Conservation (phyloP, 1,140 invertebrate genomes). For the Trichonephila inaurata region DNA sequence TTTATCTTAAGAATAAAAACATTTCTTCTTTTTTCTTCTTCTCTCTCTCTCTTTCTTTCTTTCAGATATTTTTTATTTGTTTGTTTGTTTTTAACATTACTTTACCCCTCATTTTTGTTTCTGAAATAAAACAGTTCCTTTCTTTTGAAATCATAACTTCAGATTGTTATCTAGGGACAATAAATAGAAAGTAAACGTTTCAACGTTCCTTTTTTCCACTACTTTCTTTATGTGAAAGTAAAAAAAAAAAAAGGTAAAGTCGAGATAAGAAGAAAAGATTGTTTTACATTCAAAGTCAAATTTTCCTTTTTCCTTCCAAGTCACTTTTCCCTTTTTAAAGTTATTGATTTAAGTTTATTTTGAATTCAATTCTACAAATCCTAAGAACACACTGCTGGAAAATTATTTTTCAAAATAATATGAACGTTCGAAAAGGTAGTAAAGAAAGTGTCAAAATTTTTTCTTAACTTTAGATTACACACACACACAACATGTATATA, state of each 20-base stretch:
- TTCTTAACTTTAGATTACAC: too few species aligned
- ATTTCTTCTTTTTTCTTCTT: not conserved
- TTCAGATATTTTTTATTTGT: not conserved
- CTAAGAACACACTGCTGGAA: too few species aligned
- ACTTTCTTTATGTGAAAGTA: not conserved
- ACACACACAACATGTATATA: too few species aligned
- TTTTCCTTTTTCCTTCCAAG: too few species aligned
- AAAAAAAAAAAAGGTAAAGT: not conserved
- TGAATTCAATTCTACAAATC: too few species aligned
- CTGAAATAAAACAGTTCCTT: not conserved
- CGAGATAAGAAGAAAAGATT: too few species aligned
- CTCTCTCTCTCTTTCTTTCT: not conserved
- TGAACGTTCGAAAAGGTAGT: too few species aligned
- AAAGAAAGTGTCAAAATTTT: too few species aligned
- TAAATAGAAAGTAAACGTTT: constrained; percentile 9
- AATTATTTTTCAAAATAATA: too few species aligned
- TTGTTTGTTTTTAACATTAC: not conserved
- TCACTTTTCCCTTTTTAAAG: too few species aligned
- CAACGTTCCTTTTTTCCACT: not conserved
- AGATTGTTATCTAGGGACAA: not conserved
- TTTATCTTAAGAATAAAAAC: not conserved
- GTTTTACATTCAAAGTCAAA: too few species aligned
- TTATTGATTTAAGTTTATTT: too few species aligned
- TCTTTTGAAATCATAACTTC: not conserved
- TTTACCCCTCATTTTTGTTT: not conserved